phyloP scores from a whole-genome alignment of 2,888 invertebrate species.

The Strigamia transsilvanica region DNA sequence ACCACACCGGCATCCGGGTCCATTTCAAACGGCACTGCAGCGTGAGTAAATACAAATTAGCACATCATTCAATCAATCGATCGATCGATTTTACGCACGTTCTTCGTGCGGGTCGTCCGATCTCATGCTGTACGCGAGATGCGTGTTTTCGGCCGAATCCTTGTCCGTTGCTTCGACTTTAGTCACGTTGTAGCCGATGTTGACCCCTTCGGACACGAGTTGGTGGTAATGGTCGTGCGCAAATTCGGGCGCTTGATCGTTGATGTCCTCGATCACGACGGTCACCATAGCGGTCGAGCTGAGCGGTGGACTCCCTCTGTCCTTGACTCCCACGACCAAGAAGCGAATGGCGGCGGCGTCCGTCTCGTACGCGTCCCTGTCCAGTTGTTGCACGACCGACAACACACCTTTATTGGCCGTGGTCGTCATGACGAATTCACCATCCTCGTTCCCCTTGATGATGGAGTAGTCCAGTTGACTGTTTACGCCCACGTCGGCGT shows the following conservation, averaged over 20 bases:
- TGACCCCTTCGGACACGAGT: slow-evolving; percentile 55
- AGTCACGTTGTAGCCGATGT: slow-evolving; percentile 54
- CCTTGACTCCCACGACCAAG: slow-evolving; percentile 29
- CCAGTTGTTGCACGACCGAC: slow-evolving; percentile 46
- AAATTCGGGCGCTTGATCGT: slow-evolving; percentile 57
- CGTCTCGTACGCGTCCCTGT: slow-evolving; percentile 50
- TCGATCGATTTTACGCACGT: neutral
- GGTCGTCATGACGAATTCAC: slow-evolving; percentile 58
- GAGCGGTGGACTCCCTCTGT: slow-evolving; percentile 33
- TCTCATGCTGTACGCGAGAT: slow-evolving; percentile 57
- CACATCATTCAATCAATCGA: too few species aligned
- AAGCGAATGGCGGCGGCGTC: slow-evolving; percentile 46
- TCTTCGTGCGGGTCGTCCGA: slow-evolving; percentile 6
- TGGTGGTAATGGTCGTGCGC: slow-evolving; percentile 55
- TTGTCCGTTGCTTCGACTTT: slow-evolving; percentile 59
- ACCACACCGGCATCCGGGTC: slow-evolving; percentile 88
- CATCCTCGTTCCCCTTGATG: slow-evolving; percentile 59
- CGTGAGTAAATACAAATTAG: too few species aligned
- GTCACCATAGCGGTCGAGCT: slow-evolving; percentile 52
- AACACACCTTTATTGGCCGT: slow-evolving; percentile 53
- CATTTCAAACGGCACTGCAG: slow-evolving; percentile 85
- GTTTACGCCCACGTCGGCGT: slow-evolving; percentile 60
- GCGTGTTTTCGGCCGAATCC: slow-evolving; percentile 60
- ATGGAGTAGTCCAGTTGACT: slow-evolving; percentile 60
- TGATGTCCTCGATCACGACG: slow-evolving; percentile 57